Conservation (phyloP, 2,888 invertebrate species). For the Nesidiocoris tenuis region DNA sequence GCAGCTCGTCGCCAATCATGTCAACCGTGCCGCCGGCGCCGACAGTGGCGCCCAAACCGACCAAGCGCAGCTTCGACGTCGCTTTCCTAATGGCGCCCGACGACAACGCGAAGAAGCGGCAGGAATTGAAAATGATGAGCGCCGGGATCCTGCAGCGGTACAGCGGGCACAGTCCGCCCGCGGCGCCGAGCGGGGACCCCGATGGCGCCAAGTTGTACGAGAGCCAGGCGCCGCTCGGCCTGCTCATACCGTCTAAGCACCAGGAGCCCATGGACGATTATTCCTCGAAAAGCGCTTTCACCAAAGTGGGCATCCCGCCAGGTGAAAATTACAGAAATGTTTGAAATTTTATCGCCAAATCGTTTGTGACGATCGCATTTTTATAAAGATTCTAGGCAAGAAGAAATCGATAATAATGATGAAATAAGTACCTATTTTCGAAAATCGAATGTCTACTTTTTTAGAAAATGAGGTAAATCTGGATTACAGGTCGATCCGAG, state of each 20-base stretch:
- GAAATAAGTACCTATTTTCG: too few relatives aligned
- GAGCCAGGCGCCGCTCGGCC: constrained; percentile 54
- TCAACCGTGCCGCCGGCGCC: constrained; percentile 30
- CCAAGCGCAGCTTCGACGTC: constrained; percentile 83
- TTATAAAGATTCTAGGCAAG: too few relatives aligned
- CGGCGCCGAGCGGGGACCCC: constrained; percentile 51
- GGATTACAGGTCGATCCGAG: constrained; percentile 45
- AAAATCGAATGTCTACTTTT: too few relatives aligned
- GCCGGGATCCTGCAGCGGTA: constrained; percentile 50
- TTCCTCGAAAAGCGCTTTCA: constrained; percentile 68
- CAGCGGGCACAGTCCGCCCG: constrained; percentile 38
- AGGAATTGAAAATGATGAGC: constrained; percentile 57
- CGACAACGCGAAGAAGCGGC: constrained; percentile 57
- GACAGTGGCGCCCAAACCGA: constrained; percentile 27
- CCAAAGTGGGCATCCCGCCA: constrained; percentile 63
- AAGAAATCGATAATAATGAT: too few relatives aligned
- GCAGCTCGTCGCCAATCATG: constrained; percentile 32
- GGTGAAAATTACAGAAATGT: constrained; percentile 26
- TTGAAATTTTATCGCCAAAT: too few relatives aligned
- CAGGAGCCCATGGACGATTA: constrained; percentile 49
- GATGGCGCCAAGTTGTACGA: constrained; percentile 54
- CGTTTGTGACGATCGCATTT: too few relatives aligned
- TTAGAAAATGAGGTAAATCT: too few relatives aligned
- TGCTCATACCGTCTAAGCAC: constrained; percentile 54
- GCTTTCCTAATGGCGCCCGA: constrained; percentile 87